Evolutionary conservation across 2,888 invertebrate genomes (phyloP).

Genomic region (Cerceris ruficornis): DNA sequence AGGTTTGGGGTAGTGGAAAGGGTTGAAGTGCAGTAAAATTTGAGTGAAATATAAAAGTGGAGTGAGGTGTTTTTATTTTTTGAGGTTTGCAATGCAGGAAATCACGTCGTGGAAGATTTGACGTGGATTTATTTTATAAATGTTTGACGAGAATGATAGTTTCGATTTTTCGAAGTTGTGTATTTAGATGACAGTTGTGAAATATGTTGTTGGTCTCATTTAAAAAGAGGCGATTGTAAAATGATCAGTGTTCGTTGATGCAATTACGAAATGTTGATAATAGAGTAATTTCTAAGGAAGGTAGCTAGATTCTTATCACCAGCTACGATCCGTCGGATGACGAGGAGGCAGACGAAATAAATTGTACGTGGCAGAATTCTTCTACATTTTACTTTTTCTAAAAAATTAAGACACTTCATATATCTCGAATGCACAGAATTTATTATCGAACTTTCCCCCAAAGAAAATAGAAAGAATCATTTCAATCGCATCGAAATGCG

Average conservation of each 20-base stretch:
- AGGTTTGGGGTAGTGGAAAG: neutral
- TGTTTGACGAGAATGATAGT: no score
- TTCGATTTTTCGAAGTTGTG: no score
- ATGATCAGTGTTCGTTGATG: neutral
- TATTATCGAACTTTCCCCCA: no score
- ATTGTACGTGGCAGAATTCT: neutral
- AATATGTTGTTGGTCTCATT: neutral
- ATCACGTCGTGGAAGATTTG: no score
- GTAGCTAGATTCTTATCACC: neutral
- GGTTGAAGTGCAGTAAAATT: neutral
- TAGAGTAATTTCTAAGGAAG: neutral
- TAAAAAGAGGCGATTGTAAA: neutral
- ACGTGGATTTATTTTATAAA: no score
- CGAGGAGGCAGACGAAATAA: neutral
- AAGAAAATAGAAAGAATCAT: neutral
- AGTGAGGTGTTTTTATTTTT: no score
- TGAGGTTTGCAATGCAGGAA: neutral
- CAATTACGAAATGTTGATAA: neutral
- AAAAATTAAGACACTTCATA: neutral
- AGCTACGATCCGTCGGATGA: neutral
- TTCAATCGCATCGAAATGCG: slow-evolving; percentile 42
- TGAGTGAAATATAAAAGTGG: neutral
- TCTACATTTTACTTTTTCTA: no score
- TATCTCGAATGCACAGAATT: neutral
- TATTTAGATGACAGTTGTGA: no score